Percentiles rank a stretch among this genome's conserved stretches.
Conservation (phyloP, 2,797 vertebrate genomes). For the Melanogrammus aeglefinus region DNA sequence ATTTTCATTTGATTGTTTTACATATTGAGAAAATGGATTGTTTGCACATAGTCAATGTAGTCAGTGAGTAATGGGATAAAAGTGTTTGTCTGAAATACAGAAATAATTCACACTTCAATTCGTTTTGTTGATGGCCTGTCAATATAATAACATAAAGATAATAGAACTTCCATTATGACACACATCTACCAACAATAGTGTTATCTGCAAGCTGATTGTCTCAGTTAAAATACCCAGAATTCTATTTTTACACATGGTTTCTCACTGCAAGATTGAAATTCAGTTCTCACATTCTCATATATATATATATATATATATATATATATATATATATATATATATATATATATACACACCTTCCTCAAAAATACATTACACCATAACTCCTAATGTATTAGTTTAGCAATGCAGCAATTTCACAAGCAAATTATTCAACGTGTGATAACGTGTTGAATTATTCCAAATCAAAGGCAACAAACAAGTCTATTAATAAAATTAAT, state of each 20-base stretch:
- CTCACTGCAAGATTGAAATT: slow-evolving; percentile 43
- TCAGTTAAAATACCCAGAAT: background rate
- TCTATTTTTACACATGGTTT: slow-evolving; percentile 31
- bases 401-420: slow-evolving; percentile 69
- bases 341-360: too few species aligned
- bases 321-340: slow-evolving; percentile 59
- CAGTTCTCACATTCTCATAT: slow-evolving; percentile 46
- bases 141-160: slow-evolving; percentile 22
- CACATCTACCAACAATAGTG: background rate
- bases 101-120: slow-evolving; percentile 31
- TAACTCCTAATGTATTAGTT: slow-evolving; percentile 57
- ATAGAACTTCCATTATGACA: slow-evolving; percentile 2
- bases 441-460: slow-evolving; percentile 76
- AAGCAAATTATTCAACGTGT: slow-evolving; percentile 60
- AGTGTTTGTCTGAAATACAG: slow-evolving; percentile 26
- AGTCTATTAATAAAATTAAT: slow-evolving; percentile 67
- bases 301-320: slow-evolving; percentile 50
- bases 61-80: background rate
- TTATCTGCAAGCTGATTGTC: slow-evolving; percentile 3
- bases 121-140: slow-evolving; percentile 8
- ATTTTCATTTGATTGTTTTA: background rate
- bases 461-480: slow-evolving; percentile 76
- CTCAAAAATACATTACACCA: slow-evolving; percentile 61
- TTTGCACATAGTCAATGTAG: background rate
- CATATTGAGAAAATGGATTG: background rate